A percentile compares a stretch with the other conserved stretches of the same genome.
Conservation (phyloP, 2,888 invertebrate genomes). For the Drosophila atroscutellata region DNA sequence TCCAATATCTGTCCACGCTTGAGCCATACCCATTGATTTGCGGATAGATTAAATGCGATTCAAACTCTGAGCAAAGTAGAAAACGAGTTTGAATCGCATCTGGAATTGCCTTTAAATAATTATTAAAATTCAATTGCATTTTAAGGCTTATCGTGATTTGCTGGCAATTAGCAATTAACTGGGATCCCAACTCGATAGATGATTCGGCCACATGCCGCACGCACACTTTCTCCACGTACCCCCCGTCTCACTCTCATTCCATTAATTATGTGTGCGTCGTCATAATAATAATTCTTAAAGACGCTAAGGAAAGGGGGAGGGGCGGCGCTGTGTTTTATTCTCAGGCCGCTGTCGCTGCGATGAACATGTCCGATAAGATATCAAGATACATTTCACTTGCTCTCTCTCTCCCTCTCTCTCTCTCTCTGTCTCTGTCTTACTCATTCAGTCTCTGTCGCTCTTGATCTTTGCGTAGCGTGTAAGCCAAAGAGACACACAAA, state of each 20-base stretch:
- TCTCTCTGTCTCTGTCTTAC: conserved; percentile 11
- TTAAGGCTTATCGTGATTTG: conserved; percentile 44
- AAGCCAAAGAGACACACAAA: conserved; percentile 45
- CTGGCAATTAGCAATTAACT: conserved; percentile 65
- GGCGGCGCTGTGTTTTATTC: conserved; percentile 27
- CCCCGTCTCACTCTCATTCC: background rate
- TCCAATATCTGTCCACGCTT: background rate
- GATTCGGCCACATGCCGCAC: conserved; percentile 29
- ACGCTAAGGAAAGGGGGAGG: conserved; percentile 9
- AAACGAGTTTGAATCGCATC: background rate
- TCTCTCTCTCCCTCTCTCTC: background rate
- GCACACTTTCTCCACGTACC: conserved; percentile 58
- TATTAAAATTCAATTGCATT: conserved; percentile 22
- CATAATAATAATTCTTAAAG: conserved; percentile 62
- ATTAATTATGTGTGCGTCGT: conserved; percentile 59
- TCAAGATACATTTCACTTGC: conserved; percentile 53
- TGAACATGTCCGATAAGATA: conserved; percentile 73
- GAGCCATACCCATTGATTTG: background rate
- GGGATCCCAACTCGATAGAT: conserved; percentile 32
- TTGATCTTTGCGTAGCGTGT: conserved; percentile 29
- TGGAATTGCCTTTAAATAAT: no score
- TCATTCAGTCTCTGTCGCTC: conserved; percentile 21
- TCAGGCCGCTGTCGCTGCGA: conserved; percentile 43
- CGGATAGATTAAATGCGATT: background rate
- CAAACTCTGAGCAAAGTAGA: background rate